Conservation (phyloP, 2,888 invertebrate species). For the Hypercompe scribonia region DNA sequence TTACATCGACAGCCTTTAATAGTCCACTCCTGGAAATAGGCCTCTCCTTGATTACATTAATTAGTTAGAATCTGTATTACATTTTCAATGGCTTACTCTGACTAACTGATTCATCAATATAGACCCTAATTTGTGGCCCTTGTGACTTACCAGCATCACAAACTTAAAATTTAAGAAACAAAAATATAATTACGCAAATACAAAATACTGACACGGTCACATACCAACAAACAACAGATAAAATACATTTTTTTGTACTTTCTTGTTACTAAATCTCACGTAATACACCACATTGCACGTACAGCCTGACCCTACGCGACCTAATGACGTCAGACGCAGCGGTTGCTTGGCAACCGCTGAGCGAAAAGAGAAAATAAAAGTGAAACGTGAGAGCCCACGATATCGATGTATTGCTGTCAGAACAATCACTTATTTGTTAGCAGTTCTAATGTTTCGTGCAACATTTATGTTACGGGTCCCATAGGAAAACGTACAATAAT, state of each 20-base stretch:
- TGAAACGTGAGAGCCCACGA: conserved; percentile 64
- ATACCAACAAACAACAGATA: neutral
- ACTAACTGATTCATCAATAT: too few relatives aligned
- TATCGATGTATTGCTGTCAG: conserved; percentile 49
- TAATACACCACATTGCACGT: conserved; percentile 19
- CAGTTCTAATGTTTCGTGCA: neutral
- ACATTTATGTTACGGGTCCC: neutral
- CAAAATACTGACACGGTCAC: too few relatives aligned
- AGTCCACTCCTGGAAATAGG: too few relatives aligned
- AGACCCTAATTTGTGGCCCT: too few relatives aligned
- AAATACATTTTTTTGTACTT: neutral
- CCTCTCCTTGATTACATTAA: too few relatives aligned
- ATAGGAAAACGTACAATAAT: neutral
- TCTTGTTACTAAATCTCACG: conserved; percentile 5
- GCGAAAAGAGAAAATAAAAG: conserved; percentile 70
- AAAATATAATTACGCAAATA: too few relatives aligned
- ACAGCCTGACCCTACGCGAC: conserved; percentile 51
- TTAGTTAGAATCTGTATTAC: too few relatives aligned
- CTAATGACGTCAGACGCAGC: conserved; percentile 45
- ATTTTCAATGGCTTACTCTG: too few relatives aligned
- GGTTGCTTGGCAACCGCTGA: conserved; percentile 42
- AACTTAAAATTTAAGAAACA: too few relatives aligned
- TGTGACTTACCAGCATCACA: too few relatives aligned
- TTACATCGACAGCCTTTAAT: too few relatives aligned
- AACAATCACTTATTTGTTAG: conserved; percentile 39